phyloP scores from a whole-genome alignment of 2,888 invertebrate species.

The Linnaemya tessellans region DNA sequence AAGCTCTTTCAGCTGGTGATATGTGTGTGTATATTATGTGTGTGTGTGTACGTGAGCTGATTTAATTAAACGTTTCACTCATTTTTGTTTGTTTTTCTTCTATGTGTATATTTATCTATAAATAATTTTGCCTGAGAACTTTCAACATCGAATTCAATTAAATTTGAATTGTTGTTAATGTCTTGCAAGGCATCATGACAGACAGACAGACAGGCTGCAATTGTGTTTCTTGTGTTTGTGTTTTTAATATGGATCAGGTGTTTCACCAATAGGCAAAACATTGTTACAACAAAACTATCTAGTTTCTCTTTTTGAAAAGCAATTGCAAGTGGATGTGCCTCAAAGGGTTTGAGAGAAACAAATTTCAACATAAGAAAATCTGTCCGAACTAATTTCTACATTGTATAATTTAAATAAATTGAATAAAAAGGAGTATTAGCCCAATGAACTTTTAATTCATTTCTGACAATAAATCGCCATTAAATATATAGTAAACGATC shows the following conservation, averaged over 20 bases:
- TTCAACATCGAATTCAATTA: conserved; percentile 24
- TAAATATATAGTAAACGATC: no score
- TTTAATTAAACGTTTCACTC: conserved; percentile 53
- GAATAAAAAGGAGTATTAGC: no score
- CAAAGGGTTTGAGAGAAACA: neutral
- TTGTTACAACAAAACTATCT: neutral
- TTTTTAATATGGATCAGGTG: conserved; percentile 53
- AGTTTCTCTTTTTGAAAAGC: conserved; percentile 13
- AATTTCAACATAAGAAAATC: no score
- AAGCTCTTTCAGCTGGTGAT: neutral
- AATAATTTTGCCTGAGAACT: conserved; percentile 39
- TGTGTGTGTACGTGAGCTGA: neutral
- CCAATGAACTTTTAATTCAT: no score
- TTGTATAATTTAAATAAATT: no score
- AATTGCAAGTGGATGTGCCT: neutral
- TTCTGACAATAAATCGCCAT: no score
- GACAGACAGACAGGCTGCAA: neutral
- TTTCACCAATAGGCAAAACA: conserved; percentile 37
- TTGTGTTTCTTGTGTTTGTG: neutral
- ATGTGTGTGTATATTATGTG: neutral
- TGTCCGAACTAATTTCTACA: no score
- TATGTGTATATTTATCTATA: conserved; percentile 30
- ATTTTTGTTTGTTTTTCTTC: conserved; percentile 54
- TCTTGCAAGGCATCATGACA: conserved; percentile 13
- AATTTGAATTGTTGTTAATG: conserved; percentile 41